Evolutionary conservation across 1,140 invertebrate genomes (phyloP), one percentile per base, ranked within the genome.

Genomic region (Aphidius ervi): DNA sequence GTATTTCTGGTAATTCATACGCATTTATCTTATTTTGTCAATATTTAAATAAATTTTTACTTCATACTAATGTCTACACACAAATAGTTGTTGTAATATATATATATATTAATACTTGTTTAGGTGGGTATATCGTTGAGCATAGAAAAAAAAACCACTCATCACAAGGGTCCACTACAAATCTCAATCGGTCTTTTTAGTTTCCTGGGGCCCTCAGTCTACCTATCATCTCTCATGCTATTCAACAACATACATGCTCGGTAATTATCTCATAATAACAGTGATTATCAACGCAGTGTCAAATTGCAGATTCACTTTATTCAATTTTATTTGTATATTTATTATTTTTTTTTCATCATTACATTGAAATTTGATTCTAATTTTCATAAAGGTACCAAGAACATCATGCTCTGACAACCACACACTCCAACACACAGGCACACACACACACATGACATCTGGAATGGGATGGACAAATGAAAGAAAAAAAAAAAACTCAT

Each of bases 11-110:
- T 74, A 74, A 75, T 74, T 74, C 72, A 74, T 73, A 72, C 67
- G 67, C 23, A 23, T 74, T 73, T 75, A 73, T 71, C 70, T 70
- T 66, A 70, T 73, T 71, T 66, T 67, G 71, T 73, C 71, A 74
- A 75, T 75, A 74, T 74, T 75, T 72, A 72, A 72, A 72, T 66
- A 73, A 69, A 68, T 49, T 68, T 67, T 59, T 58, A 58, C 59
- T 31, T 31, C 2, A 31, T 31, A 31, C 2, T 31, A 31, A 31
- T 31, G 23, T 31, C 23, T 31, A 31, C 4, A 31, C 23, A 31
- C 23, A 31, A 31, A 31, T 31, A 31, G 23, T 31, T 31, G 23
- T 31, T 31, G 23, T 31, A 31, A 31, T 31, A 31, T 31, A 31
- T 31, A 31, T 31, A 16, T 16, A n/a, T n/a, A n/a, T n/a, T n/a